Percentiles rank a stretch among this genome's conserved stretches.
Evolutionary conservation across 2,113 vertebrate genomes (phyloP).

Genomic region (Phalacrocorax carbo): DNA sequence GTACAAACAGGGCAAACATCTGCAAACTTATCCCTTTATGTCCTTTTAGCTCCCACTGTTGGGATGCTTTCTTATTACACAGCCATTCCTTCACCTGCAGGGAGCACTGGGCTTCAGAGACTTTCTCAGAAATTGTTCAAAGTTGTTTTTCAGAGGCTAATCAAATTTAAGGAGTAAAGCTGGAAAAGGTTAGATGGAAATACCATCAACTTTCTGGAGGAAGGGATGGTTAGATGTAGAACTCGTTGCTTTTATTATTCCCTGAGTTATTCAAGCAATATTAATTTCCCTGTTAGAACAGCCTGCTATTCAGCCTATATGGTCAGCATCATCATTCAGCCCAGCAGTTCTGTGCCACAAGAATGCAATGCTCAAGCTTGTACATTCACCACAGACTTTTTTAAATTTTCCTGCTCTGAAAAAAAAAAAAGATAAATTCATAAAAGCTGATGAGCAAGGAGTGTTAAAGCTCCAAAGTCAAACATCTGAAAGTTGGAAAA

Average conservation of each 20-base stretch:
- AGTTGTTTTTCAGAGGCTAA: background rate
- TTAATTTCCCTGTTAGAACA: background rate
- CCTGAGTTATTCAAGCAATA: background rate
- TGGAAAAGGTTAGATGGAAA: background rate
- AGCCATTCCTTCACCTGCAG: background rate
- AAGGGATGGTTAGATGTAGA: background rate
- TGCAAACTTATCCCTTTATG: background rate
- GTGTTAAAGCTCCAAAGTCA: background rate
- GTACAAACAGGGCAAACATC: background rate
- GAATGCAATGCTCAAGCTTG: background rate
- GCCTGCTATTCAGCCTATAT: background rate
- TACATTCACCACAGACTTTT: background rate
- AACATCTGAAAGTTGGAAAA: conserved; percentile 23
- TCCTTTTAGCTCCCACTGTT: background rate
- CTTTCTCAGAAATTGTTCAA: background rate
- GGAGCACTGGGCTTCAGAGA: background rate
- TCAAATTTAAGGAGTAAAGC: background rate
- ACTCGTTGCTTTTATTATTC: background rate
- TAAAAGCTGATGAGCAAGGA: background rate
- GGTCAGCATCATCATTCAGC: background rate
- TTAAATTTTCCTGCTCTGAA: background rate
- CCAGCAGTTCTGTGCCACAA: conserved; percentile 14
- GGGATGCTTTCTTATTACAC: background rate
- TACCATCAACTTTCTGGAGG: background rate
- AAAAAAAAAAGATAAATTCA: background rate